Conservation (phyloP, 2,113 vertebrate species). For the Chlorodrepanis virens region DNA sequence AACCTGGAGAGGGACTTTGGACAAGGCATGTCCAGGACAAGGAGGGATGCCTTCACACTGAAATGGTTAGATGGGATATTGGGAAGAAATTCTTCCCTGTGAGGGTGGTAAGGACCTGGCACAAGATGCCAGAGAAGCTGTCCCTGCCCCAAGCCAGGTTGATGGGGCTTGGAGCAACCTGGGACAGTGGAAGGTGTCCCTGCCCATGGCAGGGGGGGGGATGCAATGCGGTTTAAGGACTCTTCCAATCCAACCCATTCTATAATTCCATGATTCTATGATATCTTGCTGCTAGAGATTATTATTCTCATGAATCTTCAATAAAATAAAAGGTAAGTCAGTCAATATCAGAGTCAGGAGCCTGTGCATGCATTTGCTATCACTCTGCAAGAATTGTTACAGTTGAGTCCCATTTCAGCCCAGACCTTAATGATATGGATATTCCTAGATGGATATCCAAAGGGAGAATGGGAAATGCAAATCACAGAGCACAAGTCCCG, state of each 20-base stretch:
- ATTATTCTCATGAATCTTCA: background rate
- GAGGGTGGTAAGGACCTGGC: background rate
- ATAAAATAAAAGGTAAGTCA: background rate
- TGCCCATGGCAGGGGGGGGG: background rate
- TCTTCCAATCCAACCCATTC: background rate
- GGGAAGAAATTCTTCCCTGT: background rate
- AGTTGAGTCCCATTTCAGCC: background rate
- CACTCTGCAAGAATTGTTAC: background rate
- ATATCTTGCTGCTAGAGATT: background rate
- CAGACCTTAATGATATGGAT: background rate
- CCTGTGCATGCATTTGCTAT: background rate
- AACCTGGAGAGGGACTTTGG: background rate
- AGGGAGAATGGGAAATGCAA: background rate
- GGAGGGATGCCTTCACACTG: background rate
- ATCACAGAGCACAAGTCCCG: accelerated
- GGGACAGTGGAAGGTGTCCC: background rate
- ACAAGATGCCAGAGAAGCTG: background rate
- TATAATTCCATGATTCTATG: background rate
- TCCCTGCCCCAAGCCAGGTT: background rate
- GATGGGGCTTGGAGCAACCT: background rate
- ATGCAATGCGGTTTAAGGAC: background rate
- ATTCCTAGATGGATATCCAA: background rate
- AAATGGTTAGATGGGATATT: background rate
- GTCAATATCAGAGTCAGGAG: background rate
- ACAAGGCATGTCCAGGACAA: background rate